Base-by-base conservation (phyloP, 30 jellyfish, hydroid and myxozoan species). In the Cassiopea xamachana region DNA sequence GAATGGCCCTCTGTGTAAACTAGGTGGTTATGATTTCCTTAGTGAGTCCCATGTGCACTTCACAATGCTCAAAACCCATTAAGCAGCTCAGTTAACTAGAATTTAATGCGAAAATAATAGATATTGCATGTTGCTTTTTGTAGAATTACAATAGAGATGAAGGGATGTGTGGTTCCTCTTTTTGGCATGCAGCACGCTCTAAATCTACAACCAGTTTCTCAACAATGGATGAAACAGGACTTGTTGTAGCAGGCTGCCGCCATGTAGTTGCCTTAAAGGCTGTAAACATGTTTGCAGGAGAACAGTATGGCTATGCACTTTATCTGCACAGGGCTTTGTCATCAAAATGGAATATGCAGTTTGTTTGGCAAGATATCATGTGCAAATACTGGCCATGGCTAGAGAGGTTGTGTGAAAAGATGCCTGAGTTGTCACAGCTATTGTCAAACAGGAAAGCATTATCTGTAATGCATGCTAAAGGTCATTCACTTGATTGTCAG, bases 251-350 rank as follows among this genome's bases (percentile, higher is more conserved):
- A 18, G 90, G 90, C 81, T 81, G 90, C 67, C 1, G 90, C 44
- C 90, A 81, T 19, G 90, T 81, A 5, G 48, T 81, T 2, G 90
- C 90, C 16, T 68, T 81, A 72, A 81, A 81, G 48, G 90, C 70
- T 46, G 90, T 81, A 71, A 81, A 81, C 47, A 81, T 81, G 90
- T 81, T 81, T 81, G 90, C 90, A 60, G 90, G 90, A 2, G 90
- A 81, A 60, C 90, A 81, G 9, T 81, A 81, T 81, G 90, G 90
- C 45, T 81, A 81, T 68, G 81, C 90, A 5, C 69, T 81, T 10
- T 81, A 60, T 61, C 79, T 81, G 1, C 90, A 81, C 47, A 64
- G 62, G 46, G 48, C 48, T 48, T 76, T 81, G 15, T 10, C 39
- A 12, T 69, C 18, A 12, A 43, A 50, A 59, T n/a, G 50, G 17